These are phyloP conservation scores for Ips typographus DNA, from an alignment of 1,140 invertebrate genomes.

Conservation along the genomic window DNA sequence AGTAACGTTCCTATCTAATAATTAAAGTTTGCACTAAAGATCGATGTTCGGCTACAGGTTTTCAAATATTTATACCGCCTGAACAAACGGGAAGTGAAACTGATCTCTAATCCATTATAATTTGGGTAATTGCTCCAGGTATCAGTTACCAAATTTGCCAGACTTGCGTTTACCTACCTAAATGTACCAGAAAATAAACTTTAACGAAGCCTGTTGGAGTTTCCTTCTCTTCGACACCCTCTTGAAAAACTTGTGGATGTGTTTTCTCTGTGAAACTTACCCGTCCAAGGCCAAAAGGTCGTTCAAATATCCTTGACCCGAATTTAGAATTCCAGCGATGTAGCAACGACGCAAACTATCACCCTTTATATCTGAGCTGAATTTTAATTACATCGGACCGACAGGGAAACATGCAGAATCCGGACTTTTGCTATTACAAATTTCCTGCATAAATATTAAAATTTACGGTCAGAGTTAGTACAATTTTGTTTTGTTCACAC, in stretches of 20 bases:
- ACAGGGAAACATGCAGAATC: slow-evolving; percentile 4
- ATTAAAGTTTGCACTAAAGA: too few relatives aligned
- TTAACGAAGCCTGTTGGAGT: too few relatives aligned
- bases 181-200: too few relatives aligned
- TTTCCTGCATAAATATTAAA: too few relatives aligned
- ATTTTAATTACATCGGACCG: background rate
- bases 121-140: background rate
- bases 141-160: background rate
- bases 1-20: too few relatives aligned
- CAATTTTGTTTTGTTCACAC: too few relatives aligned
- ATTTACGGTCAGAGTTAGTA: too few relatives aligned
- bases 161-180: too few relatives aligned
- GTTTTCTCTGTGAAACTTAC: too few relatives aligned
- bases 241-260: too few relatives aligned
- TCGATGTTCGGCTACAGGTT: background rate
- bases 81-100: background rate
- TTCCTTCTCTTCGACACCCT: too few relatives aligned
- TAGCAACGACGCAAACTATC: background rate
- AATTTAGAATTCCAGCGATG: background rate
- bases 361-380: slow-evolving; percentile 7
- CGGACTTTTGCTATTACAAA: background rate
- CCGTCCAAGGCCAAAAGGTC: too few relatives aligned
- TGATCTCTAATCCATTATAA: slow-evolving; percentile 5
- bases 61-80: background rate
- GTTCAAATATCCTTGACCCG: background rate